Base-by-base conservation (phyloP, 2,888 invertebrate species). In the Laothoe populi region DNA sequence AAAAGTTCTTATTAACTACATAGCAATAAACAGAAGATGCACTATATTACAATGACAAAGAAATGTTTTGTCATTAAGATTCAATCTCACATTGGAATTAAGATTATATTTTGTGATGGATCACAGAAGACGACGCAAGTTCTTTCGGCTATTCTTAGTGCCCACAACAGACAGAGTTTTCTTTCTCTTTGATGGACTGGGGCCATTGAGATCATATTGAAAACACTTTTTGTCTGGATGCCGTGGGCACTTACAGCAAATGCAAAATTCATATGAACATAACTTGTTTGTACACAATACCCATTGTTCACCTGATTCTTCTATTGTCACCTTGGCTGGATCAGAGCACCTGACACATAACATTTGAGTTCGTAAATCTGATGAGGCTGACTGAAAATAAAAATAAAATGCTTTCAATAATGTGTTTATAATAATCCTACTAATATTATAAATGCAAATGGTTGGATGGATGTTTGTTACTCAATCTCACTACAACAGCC, bases 211-310 rank as follows among this genome's bases (percentile, higher is more conserved):
- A 70, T 88, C 90, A 73, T 89, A 90, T 68, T 83, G 85, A 66
- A 82, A 77, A 70, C 93, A 92, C 60, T 66, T 84, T 78, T 83
- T 89, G 78, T 86, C 85, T 72, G 88, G 84, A 73, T 92, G 92
- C 68, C 88, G 78, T 60, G 79, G 81, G 68, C 86, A 87, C 63
- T 81, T 87, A 74, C 93, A 94, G 77, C 86, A 85, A 70, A 84
- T 90, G 79, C 94, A 94, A 79, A 93, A 94, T 77, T 92, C 87
- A 82, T 90, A 91, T 49, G 88, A 77, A 81, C 94, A 94, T 70
- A 86, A 85, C 63, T 67, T 70, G 74, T 88, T 89, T 68, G 89
- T 90, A 77, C 94, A 94, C 77, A 93, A 90, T 60, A 88, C 91
- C 94, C 94, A 94, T 74, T 92, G 87, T 81, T 94, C 94, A 63